Evolutionary conservation across 2,888 invertebrate genomes (phyloP).

Genomic region (Meandrusa payeni): DNA sequence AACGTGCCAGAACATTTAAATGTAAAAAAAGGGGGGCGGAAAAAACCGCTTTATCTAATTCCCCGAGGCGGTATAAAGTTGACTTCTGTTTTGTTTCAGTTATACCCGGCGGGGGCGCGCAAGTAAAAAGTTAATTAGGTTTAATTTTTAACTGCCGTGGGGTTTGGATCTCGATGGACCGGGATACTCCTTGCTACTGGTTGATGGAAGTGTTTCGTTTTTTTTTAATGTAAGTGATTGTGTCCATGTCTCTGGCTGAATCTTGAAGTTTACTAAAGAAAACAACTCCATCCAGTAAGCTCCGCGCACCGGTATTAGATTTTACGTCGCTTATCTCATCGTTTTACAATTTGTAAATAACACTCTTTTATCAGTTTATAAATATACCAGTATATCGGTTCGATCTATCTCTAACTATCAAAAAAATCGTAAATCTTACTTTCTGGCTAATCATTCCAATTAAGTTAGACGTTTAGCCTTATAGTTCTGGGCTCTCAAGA

Average conservation of each 20-base stretch:
- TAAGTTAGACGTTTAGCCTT: too few relatives aligned
- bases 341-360: too few relatives aligned
- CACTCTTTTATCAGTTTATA: too few relatives aligned
- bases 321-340: too few relatives aligned
- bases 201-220: slow-evolving; percentile 23
- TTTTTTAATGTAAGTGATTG: too few relatives aligned
- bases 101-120: slow-evolving; percentile 49
- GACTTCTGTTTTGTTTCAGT: slow-evolving; percentile 73
- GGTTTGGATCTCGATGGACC: slow-evolving; percentile 43
- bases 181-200: slow-evolving; percentile 8
- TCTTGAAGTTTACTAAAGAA: neutral
- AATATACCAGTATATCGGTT: too few relatives aligned
- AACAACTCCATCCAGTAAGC: neutral
- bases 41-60: slow-evolving; percentile 42
- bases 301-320: too few relatives aligned
- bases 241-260: too few relatives aligned
- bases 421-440: too few relatives aligned
- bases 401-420: too few relatives aligned
- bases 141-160: slow-evolving; percentile 63
- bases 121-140: slow-evolving; percentile 73
- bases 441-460: too few relatives aligned
- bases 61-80: slow-evolving; percentile 61
- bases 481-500: too few relatives aligned
- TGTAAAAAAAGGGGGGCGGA: slow-evolving; percentile 38
- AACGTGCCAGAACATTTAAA: slow-evolving; percentile 23